Conservation (phyloP, 2,888 invertebrate genomes). For the Mesorhabditis spiculigera region DNA sequence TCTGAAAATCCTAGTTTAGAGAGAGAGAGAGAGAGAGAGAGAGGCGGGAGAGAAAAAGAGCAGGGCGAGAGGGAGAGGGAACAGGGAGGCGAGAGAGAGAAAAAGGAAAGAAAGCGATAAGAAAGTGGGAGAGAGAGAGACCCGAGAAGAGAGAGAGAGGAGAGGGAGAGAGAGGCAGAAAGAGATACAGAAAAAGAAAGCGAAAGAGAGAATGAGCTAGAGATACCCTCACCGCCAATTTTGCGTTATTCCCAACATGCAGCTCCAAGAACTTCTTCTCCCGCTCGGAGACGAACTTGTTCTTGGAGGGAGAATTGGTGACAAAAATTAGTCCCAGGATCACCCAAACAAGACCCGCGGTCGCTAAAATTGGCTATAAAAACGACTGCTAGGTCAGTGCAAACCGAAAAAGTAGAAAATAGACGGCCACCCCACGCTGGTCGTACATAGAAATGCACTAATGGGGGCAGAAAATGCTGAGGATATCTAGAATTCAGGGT, state of each 20-base stretch:
- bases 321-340: not conserved
- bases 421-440: not conserved
- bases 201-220: too few species aligned
- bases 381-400: not conserved
- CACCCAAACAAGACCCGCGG: not conserved
- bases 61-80: too few species aligned
- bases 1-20: not conserved
- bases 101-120: too few species aligned
- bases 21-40: not conserved
- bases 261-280: not conserved
- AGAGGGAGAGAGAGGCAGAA: too few species aligned
- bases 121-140: too few species aligned
- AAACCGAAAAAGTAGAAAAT: constrained; percentile 5
- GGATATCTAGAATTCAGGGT: not conserved
- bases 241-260: not conserved
- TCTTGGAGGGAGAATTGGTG: not conserved
- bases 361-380: not conserved
- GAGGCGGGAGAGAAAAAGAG: too few species aligned
- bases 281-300: not conserved
- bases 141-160: too few species aligned
- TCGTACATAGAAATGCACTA: not conserved
- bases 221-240: not conserved
- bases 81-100: too few species aligned
- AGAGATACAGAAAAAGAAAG: too few species aligned
- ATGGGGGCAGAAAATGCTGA: not conserved